phyloP scores from a whole-genome alignment of 2,888 invertebrate species.

The Drosophila mercatorum region DNA sequence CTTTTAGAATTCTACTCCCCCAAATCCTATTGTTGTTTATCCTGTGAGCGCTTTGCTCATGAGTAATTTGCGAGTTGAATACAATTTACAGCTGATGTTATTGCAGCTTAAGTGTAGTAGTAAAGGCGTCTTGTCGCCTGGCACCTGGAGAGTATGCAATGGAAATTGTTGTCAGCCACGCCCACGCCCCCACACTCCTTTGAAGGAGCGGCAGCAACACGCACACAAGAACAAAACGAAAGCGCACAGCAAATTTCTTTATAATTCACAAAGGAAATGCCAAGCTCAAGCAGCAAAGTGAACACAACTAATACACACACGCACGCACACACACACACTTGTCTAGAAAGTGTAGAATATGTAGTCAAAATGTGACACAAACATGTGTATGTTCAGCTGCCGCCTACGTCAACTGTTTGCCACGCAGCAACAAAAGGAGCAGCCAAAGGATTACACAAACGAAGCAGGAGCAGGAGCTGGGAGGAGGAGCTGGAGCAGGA shows the following conservation, averaged over 20 bases:
- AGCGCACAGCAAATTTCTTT: constrained; percentile 69
- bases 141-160: constrained; percentile 61
- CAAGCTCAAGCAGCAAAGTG: constrained; percentile 63
- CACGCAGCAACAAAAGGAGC: constrained; percentile 52
- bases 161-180: constrained; percentile 43
- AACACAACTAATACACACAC: constrained; percentile 34
- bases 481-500: not conserved
- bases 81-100: constrained; percentile 37
- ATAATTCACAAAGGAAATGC: constrained; percentile 78
- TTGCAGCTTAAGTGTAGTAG: constrained; percentile 21
- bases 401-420: constrained; percentile 31
- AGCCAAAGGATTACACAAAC: constrained; percentile 58
- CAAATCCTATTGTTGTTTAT: no score
- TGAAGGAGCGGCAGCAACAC: not conserved
- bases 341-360: constrained; percentile 30
- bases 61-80: constrained; percentile 11
- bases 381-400: constrained; percentile 75
- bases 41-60: not conserved
- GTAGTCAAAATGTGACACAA: constrained; percentile 72
- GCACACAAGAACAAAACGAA: constrained; percentile 38
- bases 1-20: not conserved
- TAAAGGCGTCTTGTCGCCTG: constrained; percentile 40
- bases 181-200: constrained; percentile 20
- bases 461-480: not conserved
- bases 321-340: constrained; percentile 10